Conservation (phyloP, 2,888 invertebrate genomes). For the Timema cristinae region DNA sequence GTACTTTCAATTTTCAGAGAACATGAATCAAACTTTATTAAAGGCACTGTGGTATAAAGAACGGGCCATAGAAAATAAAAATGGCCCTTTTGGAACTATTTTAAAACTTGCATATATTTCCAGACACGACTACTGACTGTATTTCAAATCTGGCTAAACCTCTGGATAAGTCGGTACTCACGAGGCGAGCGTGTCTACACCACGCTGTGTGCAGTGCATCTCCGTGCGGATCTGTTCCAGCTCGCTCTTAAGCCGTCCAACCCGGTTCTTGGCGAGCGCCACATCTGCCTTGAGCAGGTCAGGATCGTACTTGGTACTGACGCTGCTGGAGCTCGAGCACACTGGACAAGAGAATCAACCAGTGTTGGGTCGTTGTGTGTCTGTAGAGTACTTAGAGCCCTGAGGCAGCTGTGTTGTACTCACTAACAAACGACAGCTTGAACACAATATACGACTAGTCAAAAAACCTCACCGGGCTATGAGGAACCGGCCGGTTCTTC, state of each 20-base stretch:
- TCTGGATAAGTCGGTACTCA: conserved; percentile 49
- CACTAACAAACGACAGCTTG: too few species aligned
- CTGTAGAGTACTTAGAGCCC: too few species aligned
- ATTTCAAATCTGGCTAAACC: too few species aligned
- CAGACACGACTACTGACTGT: too few species aligned
- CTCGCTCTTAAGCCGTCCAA: conserved; percentile 84
- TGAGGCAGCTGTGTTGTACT: too few species aligned
- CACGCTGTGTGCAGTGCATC: conserved; percentile 86
- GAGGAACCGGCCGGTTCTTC: too few species aligned
- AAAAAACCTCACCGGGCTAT: too few species aligned
- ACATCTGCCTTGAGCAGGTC: conserved; percentile 90
- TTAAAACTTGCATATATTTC: too few species aligned
- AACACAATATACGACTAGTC: too few species aligned
- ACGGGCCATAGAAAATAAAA: too few species aligned
- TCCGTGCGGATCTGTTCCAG: conserved; percentile 87
- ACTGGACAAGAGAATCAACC: conserved; percentile 51
- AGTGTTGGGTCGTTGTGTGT: not conserved
- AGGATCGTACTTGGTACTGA: conserved; percentile 91
- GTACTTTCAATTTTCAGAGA: not conserved
- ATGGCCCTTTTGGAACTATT: too few species aligned
- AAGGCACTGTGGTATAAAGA: not conserved
- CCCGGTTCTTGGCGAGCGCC: conserved; percentile 80
- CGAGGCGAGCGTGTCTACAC: conserved; percentile 87
- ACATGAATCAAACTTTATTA: not conserved
- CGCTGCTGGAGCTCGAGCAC: conserved; percentile 82